Evolutionary conservation across 1,140 invertebrate genomes (phyloP), one percentile per base, ranked within the genome.

Genomic region (Lordiphosa clarofinis): DNA sequence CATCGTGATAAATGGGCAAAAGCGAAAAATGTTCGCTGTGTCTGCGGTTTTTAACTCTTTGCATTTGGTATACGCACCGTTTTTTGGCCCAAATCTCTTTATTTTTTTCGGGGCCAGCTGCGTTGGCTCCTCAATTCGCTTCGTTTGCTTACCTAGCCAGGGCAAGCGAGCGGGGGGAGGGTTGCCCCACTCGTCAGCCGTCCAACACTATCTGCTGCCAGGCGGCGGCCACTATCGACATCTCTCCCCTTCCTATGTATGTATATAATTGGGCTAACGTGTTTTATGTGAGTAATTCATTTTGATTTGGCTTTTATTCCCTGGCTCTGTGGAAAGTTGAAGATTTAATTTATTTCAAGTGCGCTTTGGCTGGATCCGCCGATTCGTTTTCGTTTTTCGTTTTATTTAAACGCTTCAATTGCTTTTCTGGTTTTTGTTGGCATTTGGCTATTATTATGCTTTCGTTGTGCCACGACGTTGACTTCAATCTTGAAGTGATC

Each of bases 261-360:
- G 12, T 28, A 38, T 82, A 53, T 66, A 67, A 71, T 82, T 82
- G 61, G 44, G 46, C 52, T 64, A 76, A 66, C 62, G 63, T 78
- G 59, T 62, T 79, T 42, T 42, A 50, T 44, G 36, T 21, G 43
- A 50, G 75, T 60, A 56, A 61, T 63, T 81, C 58, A 58, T 43
- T 61, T 42, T 55, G 24, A 28, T 28, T 28, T 52, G 49, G 46
- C 56, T 63, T 70, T 56, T 39, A 28, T 56, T 43, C 47, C 47
- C 46, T 47, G 55, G 37, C 15, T 47, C 13, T 33, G 40, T 24
- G 58, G 56, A 49, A 56, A 62, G 74, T 79, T 82, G 81, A 76
- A 76, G 72, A 81, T 81, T 81, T 81, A 81, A 81, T 81, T 82
- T 81, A 82, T 76, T 82, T 82, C 55, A 82, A 81, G 76, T 68